A percentile compares a stretch with the other conserved stretches of the same genome.
phyloP scores from a whole-genome alignment of 2,113 vertebrate species.

The Chunga burmeisteri region DNA sequence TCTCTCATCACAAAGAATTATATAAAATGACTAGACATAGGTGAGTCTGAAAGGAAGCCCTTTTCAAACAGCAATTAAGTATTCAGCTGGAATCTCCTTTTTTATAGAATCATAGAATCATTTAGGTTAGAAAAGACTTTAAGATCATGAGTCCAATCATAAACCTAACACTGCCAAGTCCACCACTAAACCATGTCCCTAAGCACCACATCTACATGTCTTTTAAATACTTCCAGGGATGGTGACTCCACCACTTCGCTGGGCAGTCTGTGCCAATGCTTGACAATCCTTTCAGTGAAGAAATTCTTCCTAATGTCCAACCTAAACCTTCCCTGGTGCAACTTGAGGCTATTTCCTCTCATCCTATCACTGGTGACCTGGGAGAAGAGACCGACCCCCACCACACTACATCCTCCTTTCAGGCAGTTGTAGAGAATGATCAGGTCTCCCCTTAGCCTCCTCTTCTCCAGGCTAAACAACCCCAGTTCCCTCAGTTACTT shows the following conservation, averaged over 20 bases:
- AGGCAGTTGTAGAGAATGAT: too few species aligned
- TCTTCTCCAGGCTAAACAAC: not conserved
- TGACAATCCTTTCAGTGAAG: not conserved
- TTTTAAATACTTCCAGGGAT: not conserved
- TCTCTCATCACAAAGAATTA: not conserved
- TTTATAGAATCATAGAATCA: not conserved
- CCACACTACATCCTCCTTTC: too few species aligned
- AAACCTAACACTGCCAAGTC: not conserved
- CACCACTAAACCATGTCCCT: not conserved
- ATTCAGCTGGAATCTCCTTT: not conserved
- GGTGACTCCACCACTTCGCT: not conserved
- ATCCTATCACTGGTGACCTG: too few species aligned
- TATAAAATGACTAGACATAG: not conserved
- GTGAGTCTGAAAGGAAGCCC: not conserved
- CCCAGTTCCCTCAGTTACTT: not conserved
- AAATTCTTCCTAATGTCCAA: not conserved
- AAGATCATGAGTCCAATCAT: not conserved
- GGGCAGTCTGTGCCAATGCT: not conserved
- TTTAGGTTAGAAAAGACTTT: not conserved
- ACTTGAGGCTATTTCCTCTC: too few species aligned
- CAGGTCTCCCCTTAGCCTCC: not conserved
- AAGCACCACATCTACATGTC: not conserved
- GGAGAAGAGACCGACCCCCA: too few species aligned
- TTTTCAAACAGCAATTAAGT: not conserved
- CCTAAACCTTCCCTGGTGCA: too few species aligned